phyloP scores from a whole-genome alignment of 2,113 vertebrate species.

The Odocoileus virginianus region DNA sequence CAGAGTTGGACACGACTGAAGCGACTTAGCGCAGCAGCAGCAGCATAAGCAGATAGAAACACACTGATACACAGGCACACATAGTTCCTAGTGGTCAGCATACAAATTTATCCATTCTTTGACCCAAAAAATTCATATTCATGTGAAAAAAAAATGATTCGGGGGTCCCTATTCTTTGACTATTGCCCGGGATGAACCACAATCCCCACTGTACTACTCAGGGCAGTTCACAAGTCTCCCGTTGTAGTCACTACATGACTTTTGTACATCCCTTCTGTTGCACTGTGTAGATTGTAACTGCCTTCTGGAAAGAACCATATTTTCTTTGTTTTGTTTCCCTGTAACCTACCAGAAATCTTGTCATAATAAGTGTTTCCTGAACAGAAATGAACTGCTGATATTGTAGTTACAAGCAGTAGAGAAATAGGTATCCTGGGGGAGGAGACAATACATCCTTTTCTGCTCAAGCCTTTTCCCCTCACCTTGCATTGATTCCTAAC shows the following conservation, averaged over 20 bases:
- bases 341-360: not conserved
- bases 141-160: not conserved
- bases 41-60: not conserved
- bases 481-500: not conserved
- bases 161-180: not conserved
- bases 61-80: not conserved
- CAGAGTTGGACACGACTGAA: not conserved
- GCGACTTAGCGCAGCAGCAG: not conserved
- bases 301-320: not conserved
- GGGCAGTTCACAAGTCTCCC: not conserved
- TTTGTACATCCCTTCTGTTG: not conserved
- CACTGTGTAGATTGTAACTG: not conserved
- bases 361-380: constrained; percentile 26
- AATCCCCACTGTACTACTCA: not conserved
- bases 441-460: not conserved
- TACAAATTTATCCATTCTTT: not conserved
- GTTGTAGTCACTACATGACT: not conserved
- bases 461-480: not conserved
- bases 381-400: constrained; percentile 8
- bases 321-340: constrained; percentile 32
- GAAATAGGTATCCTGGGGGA: not conserved
- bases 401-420: not conserved
- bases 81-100: not conserved
- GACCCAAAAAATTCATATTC: not conserved
- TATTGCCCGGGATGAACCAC: not conserved